Evolutionary conservation across 2,113 vertebrate species (phyloP).

Genomic region (Chloropsis hardwickii): DNA sequence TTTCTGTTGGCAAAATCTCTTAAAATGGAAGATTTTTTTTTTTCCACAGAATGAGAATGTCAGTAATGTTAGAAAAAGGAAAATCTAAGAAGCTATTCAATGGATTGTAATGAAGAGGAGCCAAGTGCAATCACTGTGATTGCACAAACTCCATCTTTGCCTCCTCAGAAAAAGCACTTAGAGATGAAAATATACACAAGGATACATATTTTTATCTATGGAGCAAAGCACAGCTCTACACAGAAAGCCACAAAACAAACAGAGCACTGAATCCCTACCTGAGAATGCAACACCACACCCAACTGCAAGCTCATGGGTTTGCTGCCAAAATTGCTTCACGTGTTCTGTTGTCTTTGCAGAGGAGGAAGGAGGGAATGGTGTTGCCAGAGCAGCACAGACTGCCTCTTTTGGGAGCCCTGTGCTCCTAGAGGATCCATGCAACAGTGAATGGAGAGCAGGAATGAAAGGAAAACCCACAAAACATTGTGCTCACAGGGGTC

Average conservation of each 20-base stretch:
- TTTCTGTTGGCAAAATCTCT: neutral
- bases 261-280: neutral
- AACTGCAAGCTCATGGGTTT: neutral
- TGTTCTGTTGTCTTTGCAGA: neutral
- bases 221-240: neutral
- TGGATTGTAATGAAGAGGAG: conserved; percentile 6
- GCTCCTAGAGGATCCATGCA: neutral
- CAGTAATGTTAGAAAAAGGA: neutral
- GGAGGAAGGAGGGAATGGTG: neutral
- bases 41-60: neutral
- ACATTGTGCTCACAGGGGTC: neutral
- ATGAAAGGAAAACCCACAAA: accelerated
- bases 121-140: conserved; percentile 15
- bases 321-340: neutral
- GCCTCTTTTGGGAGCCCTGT: neutral
- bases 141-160: neutral
- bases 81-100: conserved; percentile 1
- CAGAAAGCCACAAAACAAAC: neutral
- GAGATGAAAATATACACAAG: neutral
- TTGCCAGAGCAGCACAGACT: neutral
- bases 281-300: neutral
- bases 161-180: neutral
- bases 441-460: neutral
- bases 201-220: neutral
- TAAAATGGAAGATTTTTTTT: neutral